These are phyloP conservation scores for Ascaphus truei DNA, from an alignment of 2,113 vertebrate species.

Conservation along the genomic window DNA sequence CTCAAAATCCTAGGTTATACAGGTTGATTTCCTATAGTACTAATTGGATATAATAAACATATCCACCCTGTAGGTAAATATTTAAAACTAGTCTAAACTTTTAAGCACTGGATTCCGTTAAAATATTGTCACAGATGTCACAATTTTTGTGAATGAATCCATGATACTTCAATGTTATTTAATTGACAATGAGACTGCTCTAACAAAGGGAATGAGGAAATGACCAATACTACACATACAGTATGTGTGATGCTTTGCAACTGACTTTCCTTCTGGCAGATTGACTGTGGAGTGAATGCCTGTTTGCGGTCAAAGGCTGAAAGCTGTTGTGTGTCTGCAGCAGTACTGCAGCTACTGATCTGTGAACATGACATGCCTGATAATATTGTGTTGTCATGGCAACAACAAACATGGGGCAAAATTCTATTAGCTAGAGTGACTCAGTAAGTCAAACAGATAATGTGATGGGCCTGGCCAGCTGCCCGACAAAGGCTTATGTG, in stretches of 20 bases:
- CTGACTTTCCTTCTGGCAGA: slow-evolving; percentile 73
- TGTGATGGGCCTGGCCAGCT: slow-evolving; percentile 67
- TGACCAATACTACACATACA: slow-evolving; percentile 54
- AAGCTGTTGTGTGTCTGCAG: slow-evolving; percentile 66
- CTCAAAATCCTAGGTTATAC: slow-evolving; percentile 69
- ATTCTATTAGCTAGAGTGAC: slow-evolving; percentile 77
- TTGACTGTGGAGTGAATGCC: slow-evolving; percentile 70
- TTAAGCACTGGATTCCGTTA: slow-evolving; percentile 73
- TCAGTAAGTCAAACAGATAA: slow-evolving; percentile 78
- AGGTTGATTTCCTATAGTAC: slow-evolving; percentile 77
- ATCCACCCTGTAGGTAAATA: slow-evolving; percentile 76
- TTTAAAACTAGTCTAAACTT: slow-evolving; percentile 67
- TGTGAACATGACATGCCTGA: slow-evolving; percentile 81
- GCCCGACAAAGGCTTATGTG: slow-evolving; percentile 65
- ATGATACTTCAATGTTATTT: slow-evolving; percentile 79
- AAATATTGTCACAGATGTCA: slow-evolving; percentile 77
- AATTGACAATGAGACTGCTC: slow-evolving; percentile 75
- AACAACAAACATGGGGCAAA: slow-evolving; percentile 81
- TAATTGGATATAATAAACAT: slow-evolving; percentile 77
- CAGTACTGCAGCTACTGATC: slow-evolving; percentile 70
- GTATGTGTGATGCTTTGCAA: slow-evolving; percentile 59
- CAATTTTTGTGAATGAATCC: slow-evolving; percentile 86
- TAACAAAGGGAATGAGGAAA: slow-evolving; percentile 67
- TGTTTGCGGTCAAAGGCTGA: slow-evolving; percentile 74
- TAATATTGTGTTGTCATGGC: slow-evolving; percentile 78